These are phyloP conservation scores for Burhinus bistriatus DNA, from an alignment of 2,113 vertebrate genomes.

Conservation along the genomic window DNA sequence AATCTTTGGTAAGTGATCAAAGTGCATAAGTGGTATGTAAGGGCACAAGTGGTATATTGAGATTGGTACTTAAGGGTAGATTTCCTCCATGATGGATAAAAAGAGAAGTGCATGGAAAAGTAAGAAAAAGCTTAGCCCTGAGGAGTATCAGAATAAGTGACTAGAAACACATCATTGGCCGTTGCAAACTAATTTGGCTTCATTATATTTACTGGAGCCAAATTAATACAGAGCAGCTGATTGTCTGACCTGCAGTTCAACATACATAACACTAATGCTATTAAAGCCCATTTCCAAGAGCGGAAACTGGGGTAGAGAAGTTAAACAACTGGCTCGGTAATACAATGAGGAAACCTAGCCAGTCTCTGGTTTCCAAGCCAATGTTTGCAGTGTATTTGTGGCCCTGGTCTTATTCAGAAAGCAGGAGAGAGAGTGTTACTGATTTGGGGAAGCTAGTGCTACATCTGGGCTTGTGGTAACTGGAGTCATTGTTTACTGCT, in stretches of 20 bases:
- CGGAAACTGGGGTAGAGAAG: background rate
- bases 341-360: background rate
- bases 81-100: background rate
- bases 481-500: background rate
- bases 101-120: background rate
- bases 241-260: background rate
- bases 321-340: background rate
- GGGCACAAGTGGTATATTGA: background rate
- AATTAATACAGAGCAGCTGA: background rate
- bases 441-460: background rate
- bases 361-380: background rate
- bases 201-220: background rate
- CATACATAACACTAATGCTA: background rate
- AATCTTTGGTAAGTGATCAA: background rate
- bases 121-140: background rate
- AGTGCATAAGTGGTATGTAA: background rate
- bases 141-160: background rate
- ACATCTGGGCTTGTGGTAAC: background rate
- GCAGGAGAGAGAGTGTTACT: background rate
- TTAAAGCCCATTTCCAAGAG: background rate
- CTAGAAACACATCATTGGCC: background rate
- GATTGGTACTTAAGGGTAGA: background rate
- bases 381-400: background rate
- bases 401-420: background rate
- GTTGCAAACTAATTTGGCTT: background rate